Percentiles rank a stretch among this genome's conserved stretches.
Evolutionary conservation across 2,113 vertebrate species (phyloP).

Genomic region (Pterocles orientalis): DNA sequence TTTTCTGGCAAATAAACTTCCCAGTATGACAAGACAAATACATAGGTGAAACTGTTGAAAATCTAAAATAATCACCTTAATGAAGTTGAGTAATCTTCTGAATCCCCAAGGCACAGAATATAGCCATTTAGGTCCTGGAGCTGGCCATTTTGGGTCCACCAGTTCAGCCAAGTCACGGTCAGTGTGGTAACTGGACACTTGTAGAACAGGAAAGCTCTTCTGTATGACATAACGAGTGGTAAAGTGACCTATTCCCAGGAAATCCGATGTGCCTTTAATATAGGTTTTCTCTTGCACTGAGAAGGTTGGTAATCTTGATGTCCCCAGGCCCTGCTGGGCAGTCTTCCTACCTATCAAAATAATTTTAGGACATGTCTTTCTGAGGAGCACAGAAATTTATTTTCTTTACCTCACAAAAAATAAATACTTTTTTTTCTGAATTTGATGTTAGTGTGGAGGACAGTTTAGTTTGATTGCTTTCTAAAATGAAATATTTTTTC

Average conservation of each 20-base stretch:
- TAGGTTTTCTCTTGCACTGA: constrained; percentile 90
- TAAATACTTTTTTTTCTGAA: background rate
- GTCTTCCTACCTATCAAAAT: constrained; percentile 84
- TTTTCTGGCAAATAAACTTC: background rate
- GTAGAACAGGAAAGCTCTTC: constrained; percentile 77
- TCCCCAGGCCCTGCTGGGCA: constrained; percentile 82
- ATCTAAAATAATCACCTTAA: constrained; percentile 80
- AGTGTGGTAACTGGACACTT: constrained; percentile 81
- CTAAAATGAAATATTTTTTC: background rate
- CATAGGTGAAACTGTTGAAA: background rate
- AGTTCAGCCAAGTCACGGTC: constrained; percentile 87
- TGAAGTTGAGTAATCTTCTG: constrained; percentile 89
- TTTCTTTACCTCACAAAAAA: background rate
- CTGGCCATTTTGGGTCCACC: constrained; percentile 89
- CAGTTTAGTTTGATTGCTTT: background rate
- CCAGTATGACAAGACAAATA: background rate
- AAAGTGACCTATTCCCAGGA: constrained; percentile 91
- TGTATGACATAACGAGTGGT: constrained; percentile 88
- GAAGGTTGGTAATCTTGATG: constrained; percentile 86
- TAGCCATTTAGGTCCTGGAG: constrained; percentile 87
- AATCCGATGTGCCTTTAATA: constrained; percentile 91
- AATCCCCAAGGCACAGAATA: constrained; percentile 92
- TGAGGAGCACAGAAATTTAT: background rate
- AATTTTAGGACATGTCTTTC: background rate
- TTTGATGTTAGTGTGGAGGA: background rate